These are phyloP conservation scores for Ophthalmolycus amberensis DNA, from an alignment of 2,113 vertebrate genomes.

Conservation along the genomic window DNA sequence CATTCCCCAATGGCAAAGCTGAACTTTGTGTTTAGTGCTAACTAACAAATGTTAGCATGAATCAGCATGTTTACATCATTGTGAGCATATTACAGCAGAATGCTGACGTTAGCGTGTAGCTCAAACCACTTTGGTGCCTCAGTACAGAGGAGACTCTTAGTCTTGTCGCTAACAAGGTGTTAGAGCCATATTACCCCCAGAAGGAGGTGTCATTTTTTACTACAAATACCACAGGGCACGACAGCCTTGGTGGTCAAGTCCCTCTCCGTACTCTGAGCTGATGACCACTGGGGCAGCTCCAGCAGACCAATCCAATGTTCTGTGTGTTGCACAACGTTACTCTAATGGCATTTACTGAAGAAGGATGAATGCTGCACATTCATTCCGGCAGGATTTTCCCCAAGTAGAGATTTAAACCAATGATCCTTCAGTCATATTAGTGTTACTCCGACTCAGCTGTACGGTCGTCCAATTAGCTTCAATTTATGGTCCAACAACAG, in stretches of 20 bases:
- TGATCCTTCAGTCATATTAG: slow-evolving; percentile 58
- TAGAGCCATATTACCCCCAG: background rate
- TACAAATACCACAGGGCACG: background rate
- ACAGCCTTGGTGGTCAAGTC: slow-evolving; percentile 7
- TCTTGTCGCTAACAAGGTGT: slow-evolving; percentile 29
- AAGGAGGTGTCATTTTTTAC: slow-evolving; percentile 1
- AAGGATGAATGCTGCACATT: slow-evolving; percentile 46
- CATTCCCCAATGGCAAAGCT: background rate
- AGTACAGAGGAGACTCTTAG: background rate
- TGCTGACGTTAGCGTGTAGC: background rate
- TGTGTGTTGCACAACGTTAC: slow-evolving; percentile 2
- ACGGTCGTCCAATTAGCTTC: slow-evolving; percentile 65
- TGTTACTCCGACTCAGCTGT: slow-evolving; percentile 53
- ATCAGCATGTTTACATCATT: background rate
- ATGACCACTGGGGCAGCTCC: slow-evolving; percentile 22
- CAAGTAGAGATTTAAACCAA: slow-evolving; percentile 54
- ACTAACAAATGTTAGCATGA: background rate
- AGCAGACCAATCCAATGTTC: slow-evolving; percentile 11
- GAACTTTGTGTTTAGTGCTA: background rate
- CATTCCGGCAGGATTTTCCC: slow-evolving; percentile 51
- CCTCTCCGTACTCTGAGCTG: background rate
- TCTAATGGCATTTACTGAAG: slow-evolving; percentile 46
- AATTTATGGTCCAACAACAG: slow-evolving; percentile 61
- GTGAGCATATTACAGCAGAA: background rate
- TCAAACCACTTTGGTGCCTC: background rate